Base-by-base conservation (phyloP, 2,888 invertebrate genomes). In the Panzeria rudis region DNA sequence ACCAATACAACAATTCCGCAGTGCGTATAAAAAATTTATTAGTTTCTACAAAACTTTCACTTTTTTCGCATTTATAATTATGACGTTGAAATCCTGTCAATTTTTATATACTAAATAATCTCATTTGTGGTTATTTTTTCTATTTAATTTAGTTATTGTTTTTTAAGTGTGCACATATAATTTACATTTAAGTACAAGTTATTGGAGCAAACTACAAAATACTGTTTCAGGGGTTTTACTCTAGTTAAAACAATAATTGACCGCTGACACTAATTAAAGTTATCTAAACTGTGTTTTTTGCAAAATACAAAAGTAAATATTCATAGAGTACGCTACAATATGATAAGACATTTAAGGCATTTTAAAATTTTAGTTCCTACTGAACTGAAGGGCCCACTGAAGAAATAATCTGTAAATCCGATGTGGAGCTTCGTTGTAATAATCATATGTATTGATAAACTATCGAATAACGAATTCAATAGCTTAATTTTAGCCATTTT, bases 51-150 rank as follows among this genome's bases (percentile, higher is more conserved):
- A 50, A 47, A 66, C 66, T 59, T 72, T 59, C 44, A 32, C 59
- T 72, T 44, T 35, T 77, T 64, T 69, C 7, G 13, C 15, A 29
- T 54, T 54, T 32, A 35, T 79, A 64, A 64, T 79, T 71, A 71
- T 72, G 64, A 56, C 79, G 72, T 80, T 80, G 71, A 72, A 72
- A 59, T 72, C 44, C 47, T 66, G 64, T 72, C 23, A 80, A 56
- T 77, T 80, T 72, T 54, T 35, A 64, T 56, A 64, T 64, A 64
- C 56, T 72, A 78, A 69, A 75, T 52, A 73, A 72, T 32, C 61
- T 38, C 47, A 50, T 50, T 73, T 61, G 38, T 6, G 32, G 13
- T 20, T 32, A 8, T 23, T 61, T 50, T 71, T 64, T 23, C 15
- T 23, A 23, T 5, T 13, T 41, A 41, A 50, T 52, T 61, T 23